Conservation (phyloP, 2,888 invertebrate species). For the Thymelicus acteon region DNA sequence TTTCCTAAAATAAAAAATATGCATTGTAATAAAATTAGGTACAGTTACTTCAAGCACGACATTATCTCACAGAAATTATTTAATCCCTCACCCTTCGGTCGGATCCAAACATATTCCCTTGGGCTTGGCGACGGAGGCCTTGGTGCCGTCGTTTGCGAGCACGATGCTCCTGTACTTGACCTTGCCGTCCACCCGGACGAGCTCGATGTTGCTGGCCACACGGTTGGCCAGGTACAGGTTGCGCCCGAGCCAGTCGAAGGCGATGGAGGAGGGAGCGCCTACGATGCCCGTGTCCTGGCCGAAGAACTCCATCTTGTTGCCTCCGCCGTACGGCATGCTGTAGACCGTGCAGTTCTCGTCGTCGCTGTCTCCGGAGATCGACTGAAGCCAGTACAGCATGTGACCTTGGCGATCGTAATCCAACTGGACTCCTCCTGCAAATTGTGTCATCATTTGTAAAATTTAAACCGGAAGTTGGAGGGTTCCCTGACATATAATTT, state of each 20-base stretch:
- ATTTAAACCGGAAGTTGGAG: neutral
- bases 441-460: neutral
- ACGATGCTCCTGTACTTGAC: slow-evolving; percentile 93
- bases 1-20: slow-evolving; percentile 80
- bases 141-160: slow-evolving; percentile 94
- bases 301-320: slow-evolving; percentile 90
- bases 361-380: slow-evolving; percentile 86
- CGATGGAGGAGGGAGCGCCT: slow-evolving; percentile 95
- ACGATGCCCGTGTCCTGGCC: slow-evolving; percentile 94
- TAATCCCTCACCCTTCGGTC: slow-evolving; percentile 89
- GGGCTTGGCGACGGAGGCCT: slow-evolving; percentile 94
- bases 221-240: slow-evolving; percentile 97
- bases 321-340: slow-evolving; percentile 93
- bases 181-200: slow-evolving; percentile 93
- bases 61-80: neutral
- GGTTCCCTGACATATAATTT: neutral
- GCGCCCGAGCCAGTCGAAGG: slow-evolving; percentile 98
- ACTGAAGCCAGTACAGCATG: slow-evolving; percentile 94
- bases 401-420: slow-evolving; percentile 96
- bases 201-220: slow-evolving; percentile 95
- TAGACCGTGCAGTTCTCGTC: slow-evolving; percentile 95
- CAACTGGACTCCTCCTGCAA: slow-evolving; percentile 92
- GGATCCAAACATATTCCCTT: slow-evolving; percentile 96
- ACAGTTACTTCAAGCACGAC: neutral
- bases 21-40: neutral